Percentiles rank a stretch among this genome's conserved stretches.
Conservation (phyloP, 2,888 invertebrate species). For the Amphipoea oculea region DNA sequence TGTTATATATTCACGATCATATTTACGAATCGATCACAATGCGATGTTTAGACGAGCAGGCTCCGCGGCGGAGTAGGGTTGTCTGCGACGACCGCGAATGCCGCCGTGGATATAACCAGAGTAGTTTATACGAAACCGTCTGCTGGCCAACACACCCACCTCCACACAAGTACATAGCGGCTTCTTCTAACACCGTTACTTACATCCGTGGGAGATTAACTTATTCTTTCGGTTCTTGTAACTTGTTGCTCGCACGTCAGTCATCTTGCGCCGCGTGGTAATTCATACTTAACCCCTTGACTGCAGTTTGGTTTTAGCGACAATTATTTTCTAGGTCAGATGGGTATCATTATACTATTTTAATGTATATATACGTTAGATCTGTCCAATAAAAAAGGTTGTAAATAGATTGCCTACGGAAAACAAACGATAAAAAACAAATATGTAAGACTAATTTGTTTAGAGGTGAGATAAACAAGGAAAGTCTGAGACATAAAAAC, state of each 20-base stretch:
- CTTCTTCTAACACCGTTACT: constrained; percentile 67
- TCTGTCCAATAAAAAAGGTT: constrained; percentile 8
- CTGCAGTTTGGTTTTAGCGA: not conserved
- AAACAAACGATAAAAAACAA: not conserved
- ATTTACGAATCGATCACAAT: constrained; percentile 53
- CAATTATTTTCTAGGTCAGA: constrained; percentile 14
- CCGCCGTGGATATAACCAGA: constrained; percentile 57
- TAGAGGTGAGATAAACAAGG: constrained; percentile 38
- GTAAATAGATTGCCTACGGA: not conserved
- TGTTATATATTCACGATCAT: constrained; percentile 53
- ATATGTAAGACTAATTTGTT: constrained; percentile 1
- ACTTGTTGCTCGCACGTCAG: constrained; percentile 20
- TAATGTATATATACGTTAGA: not conserved
- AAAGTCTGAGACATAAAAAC: constrained; percentile 8
- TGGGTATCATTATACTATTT: not conserved
- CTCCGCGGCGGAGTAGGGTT: constrained; percentile 54
- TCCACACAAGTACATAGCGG: constrained; percentile 59
- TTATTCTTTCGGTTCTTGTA: constrained; percentile 38
- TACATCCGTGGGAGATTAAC: constrained; percentile 54
- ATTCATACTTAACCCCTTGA: constrained; percentile 19
- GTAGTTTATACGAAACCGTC: constrained; percentile 65
- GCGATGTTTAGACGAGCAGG: constrained; percentile 58
- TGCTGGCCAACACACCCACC: constrained; percentile 63
- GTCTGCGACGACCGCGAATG: constrained; percentile 64
- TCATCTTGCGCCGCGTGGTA: constrained; percentile 18